These are phyloP conservation scores for Scortum barcoo DNA, from an alignment of 2,113 vertebrate genomes.

Conservation along the genomic window DNA sequence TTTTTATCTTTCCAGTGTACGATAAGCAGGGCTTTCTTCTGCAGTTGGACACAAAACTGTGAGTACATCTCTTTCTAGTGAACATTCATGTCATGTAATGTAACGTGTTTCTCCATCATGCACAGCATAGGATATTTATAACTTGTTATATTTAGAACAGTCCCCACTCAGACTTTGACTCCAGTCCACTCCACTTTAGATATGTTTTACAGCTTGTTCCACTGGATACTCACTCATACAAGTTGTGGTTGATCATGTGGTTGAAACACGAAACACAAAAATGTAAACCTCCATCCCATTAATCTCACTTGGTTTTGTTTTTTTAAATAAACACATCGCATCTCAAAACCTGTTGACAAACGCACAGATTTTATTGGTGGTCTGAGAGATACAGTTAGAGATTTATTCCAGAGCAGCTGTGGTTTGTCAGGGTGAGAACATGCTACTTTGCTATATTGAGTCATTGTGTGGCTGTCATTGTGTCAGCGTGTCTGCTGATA, in stretches of 20 bases:
- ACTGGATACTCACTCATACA: constrained; percentile 30
- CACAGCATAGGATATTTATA: not conserved
- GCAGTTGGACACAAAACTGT: constrained; percentile 95
- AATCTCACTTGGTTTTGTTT: constrained; percentile 54
- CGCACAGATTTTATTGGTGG: constrained; percentile 11
- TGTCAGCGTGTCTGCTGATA: constrained; percentile 53
- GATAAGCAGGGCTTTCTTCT: constrained; percentile 96
- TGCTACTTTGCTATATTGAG: constrained; percentile 25
- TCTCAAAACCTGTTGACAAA: constrained; percentile 35
- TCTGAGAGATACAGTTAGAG: constrained; percentile 38
- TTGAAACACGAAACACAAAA: constrained; percentile 35
- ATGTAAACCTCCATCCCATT: constrained; percentile 55
- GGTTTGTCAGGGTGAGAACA: constrained; percentile 53
- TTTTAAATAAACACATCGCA: constrained; percentile 47
- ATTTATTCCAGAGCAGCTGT: constrained; percentile 37
- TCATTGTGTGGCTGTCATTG: constrained; percentile 47
- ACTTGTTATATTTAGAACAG: constrained; percentile 10
- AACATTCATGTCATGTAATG: constrained; percentile 15
- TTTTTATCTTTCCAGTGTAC: constrained; percentile 87
- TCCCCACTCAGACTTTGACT: constrained; percentile 15
- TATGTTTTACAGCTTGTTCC: constrained; percentile 48
- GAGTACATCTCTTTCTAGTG: constrained; percentile 83
- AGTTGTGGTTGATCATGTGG: constrained; percentile 33
- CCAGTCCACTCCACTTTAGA: constrained; percentile 39
- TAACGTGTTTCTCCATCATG: not conserved